Base-by-base conservation (phyloP, 2,113 vertebrate species). In the Gambusia holbrooki region DNA sequence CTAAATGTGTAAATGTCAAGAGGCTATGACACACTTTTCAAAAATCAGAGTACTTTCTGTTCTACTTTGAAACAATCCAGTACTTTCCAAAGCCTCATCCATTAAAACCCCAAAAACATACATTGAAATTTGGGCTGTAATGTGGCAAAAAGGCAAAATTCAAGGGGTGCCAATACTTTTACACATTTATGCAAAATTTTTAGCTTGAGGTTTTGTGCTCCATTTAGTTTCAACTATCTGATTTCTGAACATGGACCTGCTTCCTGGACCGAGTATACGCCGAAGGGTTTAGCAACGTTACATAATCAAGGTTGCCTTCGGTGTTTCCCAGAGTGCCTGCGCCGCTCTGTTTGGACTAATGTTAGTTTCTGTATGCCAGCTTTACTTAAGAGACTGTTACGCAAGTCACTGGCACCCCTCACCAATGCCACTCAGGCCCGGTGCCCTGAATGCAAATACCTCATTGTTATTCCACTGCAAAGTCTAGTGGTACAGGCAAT, bases 401-500 rank as follows among this genome's bases (percentile, higher is more conserved):
- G 69, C 80, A 91, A 90, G 67, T 69, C 5, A 0, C 76, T 84
- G 87, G 88, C 82, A 86, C 67, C 65, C 62, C 11, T 66, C 54
- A 7, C 48, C 68, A 35, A 30, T 30, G 62, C 75, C 72, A 64
- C 58, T 64, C 25, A 0, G 74, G 60, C 65, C 76, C 65, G 61
- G 86, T 84, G 74, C 66, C 54, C 68, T 80, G 70, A 77, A 83
- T 82, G 77, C 75, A 84, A 90, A 90, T 81, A 80, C 73, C 32
- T 48, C 79, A 83, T 84, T 62, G 70, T 69, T 79, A 66, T 74
- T 69, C 35, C 22, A 12, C 58, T 45, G 35, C 69, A 10, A 12
- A 66, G 40, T 87, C 86, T 73, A 17, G 63, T 74, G 60, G 65
- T 64, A 71, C 87, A 76, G 45, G 10, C 85, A 54, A 63, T 19